These are phyloP conservation scores for Autographa pulchrina DNA, from an alignment of 2,888 invertebrate genomes.

Conservation along the genomic window DNA sequence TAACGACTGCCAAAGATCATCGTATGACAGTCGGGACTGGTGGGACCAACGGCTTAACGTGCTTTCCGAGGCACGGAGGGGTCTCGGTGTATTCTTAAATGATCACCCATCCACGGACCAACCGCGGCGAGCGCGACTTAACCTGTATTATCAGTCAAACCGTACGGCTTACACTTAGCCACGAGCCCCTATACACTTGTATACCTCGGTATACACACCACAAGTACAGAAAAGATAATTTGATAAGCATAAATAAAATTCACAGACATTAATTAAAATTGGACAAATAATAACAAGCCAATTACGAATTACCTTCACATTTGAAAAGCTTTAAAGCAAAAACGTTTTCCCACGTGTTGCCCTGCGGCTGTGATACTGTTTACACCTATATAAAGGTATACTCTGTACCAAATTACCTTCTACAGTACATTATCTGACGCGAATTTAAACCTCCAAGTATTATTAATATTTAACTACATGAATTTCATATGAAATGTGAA, in stretches of 20 bases:
- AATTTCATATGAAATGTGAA: conserved; percentile 22
- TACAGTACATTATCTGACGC: conserved; percentile 10
- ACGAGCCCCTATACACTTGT: no score
- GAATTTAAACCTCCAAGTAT: not conserved
- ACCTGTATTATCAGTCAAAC: no score
- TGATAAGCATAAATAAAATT: not conserved
- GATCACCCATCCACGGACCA: no score
- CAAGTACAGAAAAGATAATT: not conserved
- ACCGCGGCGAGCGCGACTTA: no score
- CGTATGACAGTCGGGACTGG: no score
- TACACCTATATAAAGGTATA: not conserved
- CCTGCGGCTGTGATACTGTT: not conserved
- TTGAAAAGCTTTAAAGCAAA: not conserved
- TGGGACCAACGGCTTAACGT: no score
- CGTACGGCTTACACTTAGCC: no score
- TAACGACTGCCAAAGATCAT: no score
- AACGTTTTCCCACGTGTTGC: not conserved
- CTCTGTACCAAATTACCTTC: not conserved
- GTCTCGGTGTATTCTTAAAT: no score
- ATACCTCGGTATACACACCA: no score
- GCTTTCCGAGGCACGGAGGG: no score
- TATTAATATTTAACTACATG: conserved; percentile 33
- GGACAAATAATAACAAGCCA: not conserved
- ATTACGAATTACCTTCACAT: not conserved
- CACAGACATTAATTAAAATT: not conserved